Evolutionary conservation across 2,888 invertebrate species (phyloP).

Genomic region (Andrena flavipes): DNA sequence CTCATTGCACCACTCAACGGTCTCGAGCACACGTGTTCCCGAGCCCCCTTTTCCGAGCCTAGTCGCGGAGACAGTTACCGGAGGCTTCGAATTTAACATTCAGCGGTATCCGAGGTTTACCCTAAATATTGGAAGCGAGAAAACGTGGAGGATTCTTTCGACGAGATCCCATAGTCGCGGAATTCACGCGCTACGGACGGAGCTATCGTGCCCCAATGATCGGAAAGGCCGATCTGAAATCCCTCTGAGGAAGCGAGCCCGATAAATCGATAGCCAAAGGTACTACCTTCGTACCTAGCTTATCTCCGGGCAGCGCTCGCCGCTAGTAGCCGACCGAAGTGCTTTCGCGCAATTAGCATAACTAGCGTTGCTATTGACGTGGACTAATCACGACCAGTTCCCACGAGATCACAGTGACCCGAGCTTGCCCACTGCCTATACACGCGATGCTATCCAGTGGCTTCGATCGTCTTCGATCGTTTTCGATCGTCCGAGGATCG

Average conservation of each 20-base stretch:
- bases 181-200: conserved; percentile 17
- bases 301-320: conserved; percentile 57
- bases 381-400: conserved; percentile 82
- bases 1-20: conserved; percentile 4
- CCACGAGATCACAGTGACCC: conserved; percentile 78
- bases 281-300: conserved; percentile 64
- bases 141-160: no score
- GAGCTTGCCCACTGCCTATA: conserved; percentile 55
- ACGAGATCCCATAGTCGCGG: background rate
- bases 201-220: conserved; percentile 40
- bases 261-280: conserved; percentile 67
- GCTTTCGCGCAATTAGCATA: conserved; percentile 82
- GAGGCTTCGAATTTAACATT: no score
- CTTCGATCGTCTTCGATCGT: conserved; percentile 48
- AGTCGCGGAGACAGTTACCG: no score
- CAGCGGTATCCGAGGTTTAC: no score
- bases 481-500: conserved; percentile 64
- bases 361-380: conserved; percentile 81
- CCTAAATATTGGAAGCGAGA: background rate
- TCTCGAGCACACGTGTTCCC: conserved; percentile 3
- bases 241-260: conserved; percentile 48
- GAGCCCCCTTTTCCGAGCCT: background rate
- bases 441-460: conserved; percentile 40
- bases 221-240: conserved; percentile 42
- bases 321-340: conserved; percentile 75